Evolutionary conservation across 2,797 vertebrate genomes (phyloP).

Genomic region (Fistularia tabacaria): DNA sequence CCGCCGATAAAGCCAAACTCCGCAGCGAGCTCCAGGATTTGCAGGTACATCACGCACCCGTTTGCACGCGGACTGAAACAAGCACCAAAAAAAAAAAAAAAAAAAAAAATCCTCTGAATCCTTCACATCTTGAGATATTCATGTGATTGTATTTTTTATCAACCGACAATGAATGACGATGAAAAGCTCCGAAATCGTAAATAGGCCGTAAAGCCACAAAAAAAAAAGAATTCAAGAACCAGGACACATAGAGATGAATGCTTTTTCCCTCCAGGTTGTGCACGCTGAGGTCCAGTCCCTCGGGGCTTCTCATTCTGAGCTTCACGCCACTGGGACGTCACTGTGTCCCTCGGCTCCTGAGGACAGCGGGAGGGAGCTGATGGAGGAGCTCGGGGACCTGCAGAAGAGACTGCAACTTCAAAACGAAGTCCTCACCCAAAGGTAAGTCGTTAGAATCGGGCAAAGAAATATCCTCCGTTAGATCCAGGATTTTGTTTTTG

Average conservation of each 20-base stretch:
- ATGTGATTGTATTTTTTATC: no score
- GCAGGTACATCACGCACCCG: constrained; percentile 71
- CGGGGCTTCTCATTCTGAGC: constrained; percentile 64
- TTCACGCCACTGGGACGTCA: constrained; percentile 68
- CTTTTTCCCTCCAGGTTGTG: constrained; percentile 72
- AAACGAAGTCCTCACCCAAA: constrained; percentile 78
- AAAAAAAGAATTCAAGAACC: no score
- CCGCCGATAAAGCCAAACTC: constrained; percentile 84
- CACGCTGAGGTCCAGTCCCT: constrained; percentile 73
- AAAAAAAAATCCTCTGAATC: no score
- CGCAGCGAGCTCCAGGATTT: constrained; percentile 80
- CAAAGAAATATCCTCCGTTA: no score
- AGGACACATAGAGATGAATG: neutral
- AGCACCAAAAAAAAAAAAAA: no score
- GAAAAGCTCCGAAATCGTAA: no score
- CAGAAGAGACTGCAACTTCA: constrained; percentile 75
- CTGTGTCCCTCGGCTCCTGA: constrained; percentile 79
- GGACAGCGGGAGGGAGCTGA: constrained; percentile 71
- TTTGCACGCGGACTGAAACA: neutral
- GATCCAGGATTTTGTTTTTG: no score
- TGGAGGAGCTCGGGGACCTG: constrained; percentile 74
- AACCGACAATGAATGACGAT: no score
- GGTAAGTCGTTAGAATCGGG: constrained; percentile 59
- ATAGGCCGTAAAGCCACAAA: no score
- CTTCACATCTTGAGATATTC: no score